Evolutionary conservation across 2,113 vertebrate species (phyloP).

Genomic region (Menidia beryllina): DNA sequence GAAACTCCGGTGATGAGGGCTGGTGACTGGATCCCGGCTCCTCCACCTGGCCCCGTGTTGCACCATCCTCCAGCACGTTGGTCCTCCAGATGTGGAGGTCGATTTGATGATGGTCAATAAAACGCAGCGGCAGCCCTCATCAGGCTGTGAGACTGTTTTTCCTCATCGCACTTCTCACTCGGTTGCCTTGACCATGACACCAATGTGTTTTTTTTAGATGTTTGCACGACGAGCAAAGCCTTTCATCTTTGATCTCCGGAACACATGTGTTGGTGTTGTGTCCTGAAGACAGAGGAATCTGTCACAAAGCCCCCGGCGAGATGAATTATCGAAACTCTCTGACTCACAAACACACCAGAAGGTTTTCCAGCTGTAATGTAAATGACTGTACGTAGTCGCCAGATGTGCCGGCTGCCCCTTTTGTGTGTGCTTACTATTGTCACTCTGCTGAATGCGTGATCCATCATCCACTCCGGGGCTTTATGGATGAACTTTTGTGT

Average conservation of each 20-base stretch:
- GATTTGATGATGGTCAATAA: too few relatives aligned
- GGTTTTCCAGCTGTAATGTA: too few relatives aligned
- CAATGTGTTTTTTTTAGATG: background rate
- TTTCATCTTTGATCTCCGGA: slow-evolving; percentile 20
- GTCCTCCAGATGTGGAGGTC: too few relatives aligned
- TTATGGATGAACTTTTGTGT: slow-evolving; percentile 58
- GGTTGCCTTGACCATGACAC: too few relatives aligned
- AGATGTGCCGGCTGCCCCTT: slow-evolving; percentile 13
- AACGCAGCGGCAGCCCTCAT: background rate
- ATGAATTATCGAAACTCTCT: slow-evolving; percentile 43
- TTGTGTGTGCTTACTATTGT: slow-evolving; percentile 55
- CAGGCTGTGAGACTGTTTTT: background rate
- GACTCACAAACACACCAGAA: slow-evolving; percentile 51
- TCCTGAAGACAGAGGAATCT: slow-evolving; percentile 26
- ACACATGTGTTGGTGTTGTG: slow-evolving; percentile 12
- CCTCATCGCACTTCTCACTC: too few relatives aligned
- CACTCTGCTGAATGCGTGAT: slow-evolving; percentile 47
- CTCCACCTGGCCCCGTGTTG: too few relatives aligned
- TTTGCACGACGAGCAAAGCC: slow-evolving; percentile 18
- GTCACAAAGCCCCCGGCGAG: slow-evolving; percentile 46
- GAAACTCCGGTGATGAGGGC: too few relatives aligned
- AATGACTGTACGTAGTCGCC: too few relatives aligned
- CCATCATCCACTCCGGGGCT: slow-evolving; percentile 58
- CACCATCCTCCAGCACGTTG: too few relatives aligned
- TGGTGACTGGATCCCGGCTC: too few relatives aligned